These are phyloP conservation scores for Macroglossus sobrinus DNA, from an alignment of 2,113 vertebrate genomes.

Conservation along the genomic window DNA sequence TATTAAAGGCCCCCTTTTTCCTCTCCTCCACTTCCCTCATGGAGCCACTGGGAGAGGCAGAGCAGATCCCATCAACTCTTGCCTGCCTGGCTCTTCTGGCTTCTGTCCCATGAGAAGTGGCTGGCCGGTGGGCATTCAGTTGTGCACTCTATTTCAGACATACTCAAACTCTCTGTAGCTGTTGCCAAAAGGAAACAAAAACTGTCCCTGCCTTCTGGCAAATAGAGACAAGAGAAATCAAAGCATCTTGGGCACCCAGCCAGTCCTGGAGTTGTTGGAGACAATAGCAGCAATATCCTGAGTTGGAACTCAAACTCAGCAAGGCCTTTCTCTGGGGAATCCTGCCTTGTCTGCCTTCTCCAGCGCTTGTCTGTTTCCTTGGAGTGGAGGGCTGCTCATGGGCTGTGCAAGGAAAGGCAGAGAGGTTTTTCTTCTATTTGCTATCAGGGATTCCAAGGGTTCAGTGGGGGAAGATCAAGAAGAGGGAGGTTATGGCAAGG, in stretches of 20 bases:
- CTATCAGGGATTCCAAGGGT: neutral
- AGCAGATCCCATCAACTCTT: neutral
- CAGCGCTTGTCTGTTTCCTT: neutral
- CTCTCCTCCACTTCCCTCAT: neutral
- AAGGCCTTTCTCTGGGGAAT: neutral
- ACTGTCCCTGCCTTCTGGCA: neutral
- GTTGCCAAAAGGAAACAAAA: constrained; percentile 50
- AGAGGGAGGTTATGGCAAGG: neutral
- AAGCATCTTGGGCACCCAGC: neutral
- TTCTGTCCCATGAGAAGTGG: neutral
- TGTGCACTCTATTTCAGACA: neutral
- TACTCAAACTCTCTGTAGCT: neutral
- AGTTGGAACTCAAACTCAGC: neutral
- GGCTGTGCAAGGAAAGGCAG: neutral
- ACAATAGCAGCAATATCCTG: neutral
- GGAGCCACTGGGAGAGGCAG: neutral
- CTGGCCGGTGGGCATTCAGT: neutral
- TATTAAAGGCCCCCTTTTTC: neutral
- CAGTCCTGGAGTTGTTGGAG: neutral
- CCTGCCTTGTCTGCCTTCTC: neutral
- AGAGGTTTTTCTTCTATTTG: neutral
- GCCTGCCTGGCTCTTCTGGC: neutral
- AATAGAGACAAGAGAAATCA: constrained; percentile 16
- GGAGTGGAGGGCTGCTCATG: neutral
- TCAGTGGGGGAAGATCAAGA: neutral